A percentile compares a stretch with the other conserved stretches of the same genome.
Evolutionary conservation across 2,113 vertebrate genomes (phyloP).

Genomic region (Oncorhynchus mykiss): DNA sequence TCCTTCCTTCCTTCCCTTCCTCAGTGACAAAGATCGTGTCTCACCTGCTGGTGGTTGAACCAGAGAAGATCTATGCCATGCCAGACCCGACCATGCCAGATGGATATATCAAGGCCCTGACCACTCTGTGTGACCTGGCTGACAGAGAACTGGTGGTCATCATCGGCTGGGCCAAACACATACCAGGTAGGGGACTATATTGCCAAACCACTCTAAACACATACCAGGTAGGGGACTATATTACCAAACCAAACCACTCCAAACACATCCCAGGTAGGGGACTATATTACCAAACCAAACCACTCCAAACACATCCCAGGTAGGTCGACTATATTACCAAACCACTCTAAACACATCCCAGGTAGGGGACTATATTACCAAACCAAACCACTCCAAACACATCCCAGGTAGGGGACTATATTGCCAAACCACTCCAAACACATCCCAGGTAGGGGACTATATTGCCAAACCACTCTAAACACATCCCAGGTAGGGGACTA

Average conservation of each 20-base stretch:
- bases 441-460: no score
- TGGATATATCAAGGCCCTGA: slow-evolving; percentile 94
- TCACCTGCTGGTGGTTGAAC: slow-evolving; percentile 95
- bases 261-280: neutral
- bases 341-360: neutral
- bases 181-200: slow-evolving; percentile 82
- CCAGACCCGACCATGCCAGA: slow-evolving; percentile 93
- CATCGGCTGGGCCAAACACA: slow-evolving; percentile 98
- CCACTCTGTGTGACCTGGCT: slow-evolving; percentile 94
- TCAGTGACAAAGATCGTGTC: slow-evolving; percentile 96
- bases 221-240: neutral
- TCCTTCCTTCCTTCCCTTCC: neutral
- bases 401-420: no score
- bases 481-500: no score
- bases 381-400: no score
- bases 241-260: no score
- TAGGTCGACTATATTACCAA: no score
- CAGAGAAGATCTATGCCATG: slow-evolving; percentile 97
- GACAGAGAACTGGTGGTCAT: slow-evolving; percentile 97
- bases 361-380: neutral
- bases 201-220: neutral
- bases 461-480: no score
- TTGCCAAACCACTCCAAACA: no score
- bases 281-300: neutral
- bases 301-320: no score